Conservation (phyloP, 2,113 vertebrate genomes). For the Macaca nemestrina region DNA sequence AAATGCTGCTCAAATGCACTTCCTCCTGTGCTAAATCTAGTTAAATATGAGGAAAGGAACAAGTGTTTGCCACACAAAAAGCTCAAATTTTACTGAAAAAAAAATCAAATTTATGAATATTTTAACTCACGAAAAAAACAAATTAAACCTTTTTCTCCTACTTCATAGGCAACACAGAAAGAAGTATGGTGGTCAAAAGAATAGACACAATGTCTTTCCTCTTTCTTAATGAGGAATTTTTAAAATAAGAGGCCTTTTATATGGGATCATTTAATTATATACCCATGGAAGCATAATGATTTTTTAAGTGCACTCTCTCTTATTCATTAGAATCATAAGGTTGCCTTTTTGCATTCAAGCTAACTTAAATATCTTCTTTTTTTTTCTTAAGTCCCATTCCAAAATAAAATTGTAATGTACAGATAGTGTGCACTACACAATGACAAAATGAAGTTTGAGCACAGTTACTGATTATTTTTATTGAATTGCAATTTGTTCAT, state of each 20-base stretch:
- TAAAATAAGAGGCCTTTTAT: background rate
- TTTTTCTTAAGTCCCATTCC: background rate
- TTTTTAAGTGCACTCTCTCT: background rate
- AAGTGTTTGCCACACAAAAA: background rate
- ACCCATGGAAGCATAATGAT: background rate
- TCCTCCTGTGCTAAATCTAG: constrained; percentile 38
- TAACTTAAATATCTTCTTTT: constrained; percentile 12
- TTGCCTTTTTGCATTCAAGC: background rate
- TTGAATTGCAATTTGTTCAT: background rate
- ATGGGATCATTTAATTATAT: background rate
- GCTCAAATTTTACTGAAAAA: background rate
- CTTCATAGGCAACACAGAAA: constrained; percentile 15
- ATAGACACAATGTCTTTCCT: background rate
- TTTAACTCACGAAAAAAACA: background rate
- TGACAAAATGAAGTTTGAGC: background rate
- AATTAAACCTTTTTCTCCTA: background rate
- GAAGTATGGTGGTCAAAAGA: background rate
- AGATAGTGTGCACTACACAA: background rate
- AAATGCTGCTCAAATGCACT: constrained; percentile 42
- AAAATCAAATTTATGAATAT: constrained; percentile 22
- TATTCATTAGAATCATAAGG: background rate
- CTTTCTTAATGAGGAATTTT: background rate
- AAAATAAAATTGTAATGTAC: background rate
- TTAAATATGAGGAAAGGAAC: background rate
- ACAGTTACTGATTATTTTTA: background rate